phyloP scores from a whole-genome alignment of 2,888 invertebrate genomes.

The Mythimna albipuncta region DNA sequence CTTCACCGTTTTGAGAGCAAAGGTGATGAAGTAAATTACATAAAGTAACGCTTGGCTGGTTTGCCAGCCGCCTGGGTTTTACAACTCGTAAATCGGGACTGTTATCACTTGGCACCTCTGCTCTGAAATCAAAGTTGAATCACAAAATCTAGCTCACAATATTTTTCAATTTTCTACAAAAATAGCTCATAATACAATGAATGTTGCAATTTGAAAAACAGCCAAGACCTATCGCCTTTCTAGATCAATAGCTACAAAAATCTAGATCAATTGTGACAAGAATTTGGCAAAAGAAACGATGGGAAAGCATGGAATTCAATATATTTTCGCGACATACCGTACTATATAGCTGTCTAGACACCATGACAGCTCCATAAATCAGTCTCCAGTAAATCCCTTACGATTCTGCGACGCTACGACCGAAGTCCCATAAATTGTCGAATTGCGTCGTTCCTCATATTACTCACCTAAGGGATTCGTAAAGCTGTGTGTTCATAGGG shows the following conservation, averaged over 20 bases:
- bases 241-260: constrained; percentile 7
- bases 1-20: too few species aligned
- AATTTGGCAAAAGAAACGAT: constrained; percentile 32
- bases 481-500: constrained; percentile 26
- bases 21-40: too few species aligned
- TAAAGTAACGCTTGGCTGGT: too few species aligned
- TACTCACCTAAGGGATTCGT: constrained; percentile 25
- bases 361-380: constrained; percentile 55
- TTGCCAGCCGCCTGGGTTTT: too few species aligned
- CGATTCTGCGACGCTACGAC: constrained; percentile 27
- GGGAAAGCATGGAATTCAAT: constrained; percentile 18
- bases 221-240: constrained; percentile 6
- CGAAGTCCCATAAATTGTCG: constrained; percentile 50
- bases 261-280: neutral
- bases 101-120: too few species aligned
- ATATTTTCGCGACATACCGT: constrained; percentile 24
- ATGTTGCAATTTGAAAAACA: constrained; percentile 17
- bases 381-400: constrained; percentile 39
- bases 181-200: neutral
- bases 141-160: neutral
- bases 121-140: neutral
- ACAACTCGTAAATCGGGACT: too few species aligned
- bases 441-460: constrained; percentile 34
- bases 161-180: neutral
- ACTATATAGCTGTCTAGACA: constrained; percentile 44